Evolutionary conservation across 2,888 invertebrate species (phyloP).

Genomic region (Cancer borealis): DNA sequence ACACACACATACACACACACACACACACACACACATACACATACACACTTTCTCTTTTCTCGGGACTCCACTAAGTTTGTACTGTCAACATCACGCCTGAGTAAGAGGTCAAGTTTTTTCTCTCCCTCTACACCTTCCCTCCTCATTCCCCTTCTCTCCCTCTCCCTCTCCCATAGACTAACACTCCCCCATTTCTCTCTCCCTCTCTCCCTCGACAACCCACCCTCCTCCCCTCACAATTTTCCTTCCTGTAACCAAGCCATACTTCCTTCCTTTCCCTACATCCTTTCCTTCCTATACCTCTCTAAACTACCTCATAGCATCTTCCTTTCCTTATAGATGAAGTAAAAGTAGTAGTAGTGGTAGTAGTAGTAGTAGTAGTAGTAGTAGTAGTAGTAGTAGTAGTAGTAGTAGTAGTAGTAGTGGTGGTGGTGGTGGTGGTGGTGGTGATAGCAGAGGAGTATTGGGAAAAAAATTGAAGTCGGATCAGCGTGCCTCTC

Average conservation of each 20-base stretch:
- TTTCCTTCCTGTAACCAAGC: neutral
- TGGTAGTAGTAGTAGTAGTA: conserved; percentile 48
- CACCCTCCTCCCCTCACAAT: neutral
- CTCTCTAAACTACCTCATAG: neutral
- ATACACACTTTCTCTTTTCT: neutral
- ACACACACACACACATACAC: conserved; percentile 3
- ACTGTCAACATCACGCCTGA: conserved; percentile 17
- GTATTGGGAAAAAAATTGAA: neutral
- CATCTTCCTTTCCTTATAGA: neutral
- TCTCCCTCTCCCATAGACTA: neutral
- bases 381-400: conserved; percentile 42
- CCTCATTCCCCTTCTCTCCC: neutral
- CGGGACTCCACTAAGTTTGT: neutral
- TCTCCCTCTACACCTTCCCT: neutral
- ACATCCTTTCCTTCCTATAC: neutral
- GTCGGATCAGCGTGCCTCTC: neutral
- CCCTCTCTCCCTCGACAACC: no score
- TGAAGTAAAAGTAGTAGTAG: conserved; percentile 36
- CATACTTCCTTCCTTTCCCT: neutral
- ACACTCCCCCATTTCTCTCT: neutral
- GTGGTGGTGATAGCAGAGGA: neutral
- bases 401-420: neutral
- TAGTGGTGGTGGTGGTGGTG: neutral
- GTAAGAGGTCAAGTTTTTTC: neutral
- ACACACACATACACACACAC: no score